Evolutionary conservation across 2,888 invertebrate species (phyloP), one percentile per base, ranked within the genome.

Genomic region (Chrysotoxum bicinctum): DNA sequence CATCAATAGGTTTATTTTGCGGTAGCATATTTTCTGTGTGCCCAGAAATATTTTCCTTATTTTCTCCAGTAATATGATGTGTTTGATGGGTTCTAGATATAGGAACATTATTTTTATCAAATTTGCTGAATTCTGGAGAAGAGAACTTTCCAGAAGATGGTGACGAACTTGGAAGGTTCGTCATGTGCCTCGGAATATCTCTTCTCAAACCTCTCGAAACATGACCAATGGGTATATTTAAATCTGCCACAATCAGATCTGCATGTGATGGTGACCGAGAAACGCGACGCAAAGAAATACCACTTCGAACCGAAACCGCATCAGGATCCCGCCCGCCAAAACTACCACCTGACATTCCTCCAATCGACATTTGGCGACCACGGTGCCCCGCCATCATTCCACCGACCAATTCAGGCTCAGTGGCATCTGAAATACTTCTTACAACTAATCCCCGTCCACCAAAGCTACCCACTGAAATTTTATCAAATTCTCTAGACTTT

Each of bases 191-290:
- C 73, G 70, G 88, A 60, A 72, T 84, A 83, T 79, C 87, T 2
- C 87, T 88, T 70, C 64, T 64, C 35, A 87, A 64, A 6, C 73
- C 72, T 37, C 80, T 40, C 37, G 75, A 80, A 37, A 48, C 9
- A 54, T 40, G 80, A 0, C 64, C 32, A 19, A 12, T 35, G 2
- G 91, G 90, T 84, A 92, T 91, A 56, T 90, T 91, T 3, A 92
- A 90, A 52, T 92, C 92, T 0, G 91, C 91, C 14, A 92, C 90
- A 87, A 89, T 91, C 0, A 92, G 86, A 70, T 92, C 91, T 21
- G 89, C 89, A 73, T 90, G 91, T 5, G 92, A 92, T 23, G 91
- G 90, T 5, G 90, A 90, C 1, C 89, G 89, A 12, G 91, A 91
- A 37, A 92, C 90, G 40, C 91, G 90, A 6, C 91, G 90, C 50